Evolutionary conservation across 2,888 invertebrate species (phyloP).

Genomic region (Netelia fuscicornis): DNA sequence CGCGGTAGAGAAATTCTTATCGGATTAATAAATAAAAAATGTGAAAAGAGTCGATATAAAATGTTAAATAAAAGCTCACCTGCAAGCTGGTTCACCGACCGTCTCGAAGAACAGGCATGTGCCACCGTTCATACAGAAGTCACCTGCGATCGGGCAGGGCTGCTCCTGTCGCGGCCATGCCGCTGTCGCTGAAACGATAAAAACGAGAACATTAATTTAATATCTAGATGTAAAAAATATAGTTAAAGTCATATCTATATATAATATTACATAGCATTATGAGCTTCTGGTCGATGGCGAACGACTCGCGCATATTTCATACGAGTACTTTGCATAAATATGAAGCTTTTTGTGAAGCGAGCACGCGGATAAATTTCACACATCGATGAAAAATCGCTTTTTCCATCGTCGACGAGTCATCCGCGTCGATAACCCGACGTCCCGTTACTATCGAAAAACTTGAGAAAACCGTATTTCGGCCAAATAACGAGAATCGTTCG

Average conservation of each 20-base stretch:
- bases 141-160: slow-evolving; percentile 89
- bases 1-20: not conserved
- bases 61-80: slow-evolving; percentile 88
- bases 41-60: not conserved
- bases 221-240: not conserved
- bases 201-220: slow-evolving; percentile 58
- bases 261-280: slow-evolving; percentile 29
- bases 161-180: slow-evolving; percentile 88
- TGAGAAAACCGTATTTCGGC: slow-evolving; percentile 43
- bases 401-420: slow-evolving; percentile 7
- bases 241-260: not conserved
- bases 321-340: slow-evolving; percentile 34
- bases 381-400: slow-evolving; percentile 39
- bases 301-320: slow-evolving; percentile 21
- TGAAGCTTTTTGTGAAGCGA: slow-evolving; percentile 12
- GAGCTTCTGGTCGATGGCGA: not conserved
- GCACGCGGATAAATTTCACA: slow-evolving; percentile 1
- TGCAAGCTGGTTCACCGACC: slow-evolving; percentile 93
- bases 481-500: slow-evolving; percentile 29
- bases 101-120: slow-evolving; percentile 93
- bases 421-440: slow-evolving; percentile 12
- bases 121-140: slow-evolving; percentile 95
- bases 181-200: slow-evolving; percentile 85
- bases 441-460: slow-evolving; percentile 17
- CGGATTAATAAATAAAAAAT: not conserved